A percentile compares a stretch with the other conserved stretches of the same genome.
Evolutionary conservation across 2,888 invertebrate genomes (phyloP).

Genomic region (Dioctria rufipes): DNA sequence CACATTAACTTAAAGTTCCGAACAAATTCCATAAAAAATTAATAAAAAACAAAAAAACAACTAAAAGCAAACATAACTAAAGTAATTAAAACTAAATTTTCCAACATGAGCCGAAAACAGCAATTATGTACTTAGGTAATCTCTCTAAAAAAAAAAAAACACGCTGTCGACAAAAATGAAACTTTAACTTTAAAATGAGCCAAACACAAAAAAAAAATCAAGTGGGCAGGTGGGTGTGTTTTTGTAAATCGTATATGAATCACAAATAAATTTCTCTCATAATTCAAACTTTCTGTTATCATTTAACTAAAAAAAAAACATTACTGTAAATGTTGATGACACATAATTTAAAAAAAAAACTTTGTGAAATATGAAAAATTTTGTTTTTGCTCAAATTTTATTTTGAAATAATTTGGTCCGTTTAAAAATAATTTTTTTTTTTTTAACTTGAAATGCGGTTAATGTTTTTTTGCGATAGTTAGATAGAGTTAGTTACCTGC

Average conservation of each 20-base stretch:
- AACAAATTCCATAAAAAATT: conserved; percentile 41
- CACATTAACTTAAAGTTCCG: conserved; percentile 23
- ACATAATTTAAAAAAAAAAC: conserved; percentile 50
- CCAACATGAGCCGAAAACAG: neutral
- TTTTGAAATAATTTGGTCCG: conserved; percentile 49
- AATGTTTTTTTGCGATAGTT: conserved; percentile 53
- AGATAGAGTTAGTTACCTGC: conserved; percentile 76
- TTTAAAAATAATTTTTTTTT: conserved; percentile 20
- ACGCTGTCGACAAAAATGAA: conserved; percentile 30
- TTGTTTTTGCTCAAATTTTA: conserved; percentile 47
- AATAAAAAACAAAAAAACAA: conserved; percentile 36
- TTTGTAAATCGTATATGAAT: conserved; percentile 51
- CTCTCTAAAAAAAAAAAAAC: conserved; percentile 26
- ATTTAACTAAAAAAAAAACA: conserved; percentile 32
- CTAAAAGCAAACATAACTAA: neutral
- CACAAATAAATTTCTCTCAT: conserved; percentile 39
- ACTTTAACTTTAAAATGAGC: conserved; percentile 44
- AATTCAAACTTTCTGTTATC: conserved; percentile 51
- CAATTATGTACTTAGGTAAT: neutral
- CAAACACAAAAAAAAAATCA: conserved; percentile 53
- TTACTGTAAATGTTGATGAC: conserved; percentile 56
- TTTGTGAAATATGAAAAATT: conserved; percentile 49
- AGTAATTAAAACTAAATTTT: neutral
- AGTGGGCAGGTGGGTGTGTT: conserved; percentile 61
- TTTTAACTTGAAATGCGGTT: conserved; percentile 49